Percentiles rank a stretch among this genome's conserved stretches.
Evolutionary conservation across 2,888 invertebrate genomes (phyloP).

Genomic region (Apodemia zela): DNA sequence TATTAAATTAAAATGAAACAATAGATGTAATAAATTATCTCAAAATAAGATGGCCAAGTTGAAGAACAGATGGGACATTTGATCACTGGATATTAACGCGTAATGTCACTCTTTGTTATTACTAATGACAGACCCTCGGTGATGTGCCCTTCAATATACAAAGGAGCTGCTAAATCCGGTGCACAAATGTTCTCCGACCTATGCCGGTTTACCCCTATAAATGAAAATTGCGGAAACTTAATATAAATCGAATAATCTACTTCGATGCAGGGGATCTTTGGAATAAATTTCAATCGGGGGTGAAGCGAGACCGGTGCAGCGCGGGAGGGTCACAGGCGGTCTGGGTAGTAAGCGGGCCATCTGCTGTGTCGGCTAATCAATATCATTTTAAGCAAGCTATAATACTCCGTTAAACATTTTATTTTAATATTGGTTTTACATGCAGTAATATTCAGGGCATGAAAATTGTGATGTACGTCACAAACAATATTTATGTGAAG

Average conservation of each 20-base stretch:
- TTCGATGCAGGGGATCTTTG: conserved; percentile 68
- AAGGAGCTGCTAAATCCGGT: conserved; percentile 46
- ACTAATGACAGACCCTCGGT: conserved; percentile 56
- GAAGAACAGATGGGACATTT: conserved; percentile 59
- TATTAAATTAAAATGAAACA: not conserved
- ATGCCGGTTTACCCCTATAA: conserved; percentile 60
- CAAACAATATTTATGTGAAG: no score
- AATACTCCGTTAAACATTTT: not conserved
- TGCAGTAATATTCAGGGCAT: no score
- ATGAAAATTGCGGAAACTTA: conserved; percentile 77
- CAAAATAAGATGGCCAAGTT: not conserved
- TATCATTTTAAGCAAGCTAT: conserved; percentile 56
- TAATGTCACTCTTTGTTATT: conserved; percentile 66
- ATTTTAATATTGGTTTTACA: no score
- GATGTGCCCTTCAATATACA: conserved; percentile 59
- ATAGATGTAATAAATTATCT: conserved; percentile 18
- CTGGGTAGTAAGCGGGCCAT: conserved; percentile 59
- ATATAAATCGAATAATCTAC: conserved; percentile 78
- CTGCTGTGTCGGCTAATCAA: conserved; percentile 73
- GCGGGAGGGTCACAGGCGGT: conserved; percentile 42
- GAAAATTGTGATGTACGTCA: no score
- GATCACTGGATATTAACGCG: conserved; percentile 50
- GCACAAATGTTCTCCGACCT: conserved; percentile 53
- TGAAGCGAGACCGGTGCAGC: conserved; percentile 46
- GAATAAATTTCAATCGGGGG: conserved; percentile 77